Conservation (phyloP, 1,140 invertebrate genomes). For the Gryon sp. region DNA sequence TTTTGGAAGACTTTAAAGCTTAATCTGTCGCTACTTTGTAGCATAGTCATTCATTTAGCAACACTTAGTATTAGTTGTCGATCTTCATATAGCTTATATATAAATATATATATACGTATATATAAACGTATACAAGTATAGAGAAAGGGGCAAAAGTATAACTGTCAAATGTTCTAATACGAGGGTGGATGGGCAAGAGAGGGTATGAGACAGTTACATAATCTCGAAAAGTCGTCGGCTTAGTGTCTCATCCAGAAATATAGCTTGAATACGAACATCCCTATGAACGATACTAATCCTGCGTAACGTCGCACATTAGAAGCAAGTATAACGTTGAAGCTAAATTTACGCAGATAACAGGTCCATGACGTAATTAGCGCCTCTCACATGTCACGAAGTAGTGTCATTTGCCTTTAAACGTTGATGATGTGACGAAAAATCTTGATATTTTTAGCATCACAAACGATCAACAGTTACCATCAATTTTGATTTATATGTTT, state of each 20-base stretch:
- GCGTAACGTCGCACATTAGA: conserved; percentile 54
- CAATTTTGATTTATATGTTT: conserved; percentile 14
- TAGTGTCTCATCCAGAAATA: conserved; percentile 60
- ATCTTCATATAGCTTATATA: conserved; percentile 28
- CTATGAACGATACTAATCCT: conserved; percentile 59
- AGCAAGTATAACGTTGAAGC: conserved; percentile 62
- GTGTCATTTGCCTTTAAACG: conserved; percentile 22
- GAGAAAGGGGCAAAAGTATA: conserved; percentile 38
- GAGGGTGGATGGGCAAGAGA: conserved; percentile 34
- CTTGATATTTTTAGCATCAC: conserved; percentile 7
- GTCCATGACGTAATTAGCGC: conserved; percentile 25
- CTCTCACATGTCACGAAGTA: conserved; percentile 13
- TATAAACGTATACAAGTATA: too few relatives aligned
- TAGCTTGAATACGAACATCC: conserved; percentile 41
- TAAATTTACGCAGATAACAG: conserved; percentile 40
- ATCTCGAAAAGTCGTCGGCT: conserved; percentile 65
- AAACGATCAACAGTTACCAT: not conserved
- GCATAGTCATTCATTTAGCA: conserved; percentile 14
- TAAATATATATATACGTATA: too few relatives aligned
- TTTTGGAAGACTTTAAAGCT: too few relatives aligned
- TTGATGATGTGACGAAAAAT: conserved; percentile 14
- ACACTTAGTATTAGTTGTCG: conserved; percentile 24
- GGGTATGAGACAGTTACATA: conserved; percentile 58
- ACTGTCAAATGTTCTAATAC: conserved; percentile 37
- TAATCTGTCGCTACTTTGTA: too few relatives aligned